These are phyloP conservation scores for Antheraea assamensis DNA, from an alignment of 2,888 invertebrate species.

Conservation along the genomic window DNA sequence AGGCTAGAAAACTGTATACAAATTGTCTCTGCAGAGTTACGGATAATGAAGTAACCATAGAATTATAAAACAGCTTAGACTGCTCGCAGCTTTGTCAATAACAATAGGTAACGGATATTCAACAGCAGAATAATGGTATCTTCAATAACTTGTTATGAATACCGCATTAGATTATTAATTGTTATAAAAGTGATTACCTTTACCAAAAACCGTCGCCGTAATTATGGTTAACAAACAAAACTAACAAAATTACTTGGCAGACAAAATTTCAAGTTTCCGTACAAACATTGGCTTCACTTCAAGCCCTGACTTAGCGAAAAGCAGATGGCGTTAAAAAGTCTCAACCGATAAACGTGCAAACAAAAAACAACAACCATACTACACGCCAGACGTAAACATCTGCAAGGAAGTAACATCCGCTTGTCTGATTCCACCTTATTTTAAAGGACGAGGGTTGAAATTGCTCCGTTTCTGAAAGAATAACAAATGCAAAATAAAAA, in stretches of 20 bases:
- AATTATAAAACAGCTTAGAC: too few relatives aligned
- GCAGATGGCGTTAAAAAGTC: conserved; percentile 6
- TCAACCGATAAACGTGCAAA: conserved; percentile 12
- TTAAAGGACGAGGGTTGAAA: background rate
- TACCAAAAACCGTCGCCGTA: background rate
- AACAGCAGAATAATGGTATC: too few relatives aligned
- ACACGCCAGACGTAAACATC: conserved; percentile 10
- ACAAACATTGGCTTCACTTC: conserved; percentile 2
- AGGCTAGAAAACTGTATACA: too few relatives aligned
- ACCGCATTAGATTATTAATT: too few relatives aligned
- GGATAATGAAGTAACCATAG: too few relatives aligned
- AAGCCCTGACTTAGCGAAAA: background rate
- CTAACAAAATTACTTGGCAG: background rate
- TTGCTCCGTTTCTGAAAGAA: background rate
- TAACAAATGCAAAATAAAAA: conserved; percentile 6
- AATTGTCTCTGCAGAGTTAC: background rate
- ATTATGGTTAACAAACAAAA: background rate
- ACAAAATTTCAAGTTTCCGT: background rate
- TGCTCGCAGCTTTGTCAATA: too few relatives aligned
- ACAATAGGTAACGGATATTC: too few relatives aligned
- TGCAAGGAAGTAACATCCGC: conserved; percentile 10
- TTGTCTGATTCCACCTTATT: background rate
- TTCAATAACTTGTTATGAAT: too few relatives aligned
- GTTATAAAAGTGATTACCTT: background rate
- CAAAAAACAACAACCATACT: conserved; percentile 1